Conservation (phyloP, 1,140 invertebrate species). For the Penaeus chinensis region DNA sequence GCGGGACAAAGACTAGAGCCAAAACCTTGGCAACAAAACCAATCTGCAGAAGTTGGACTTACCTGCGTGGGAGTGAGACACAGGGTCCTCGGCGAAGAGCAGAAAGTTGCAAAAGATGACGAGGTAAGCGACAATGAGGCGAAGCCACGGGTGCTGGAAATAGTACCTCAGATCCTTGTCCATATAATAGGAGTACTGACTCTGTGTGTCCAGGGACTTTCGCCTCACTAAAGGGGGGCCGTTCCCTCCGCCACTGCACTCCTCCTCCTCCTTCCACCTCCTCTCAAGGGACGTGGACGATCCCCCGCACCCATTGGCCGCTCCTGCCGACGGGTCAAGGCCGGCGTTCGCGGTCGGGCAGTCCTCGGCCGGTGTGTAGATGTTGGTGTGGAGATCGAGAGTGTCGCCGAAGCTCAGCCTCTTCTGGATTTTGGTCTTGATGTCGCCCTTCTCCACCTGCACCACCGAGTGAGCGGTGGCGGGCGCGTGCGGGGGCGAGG, state of each 20-base stretch:
- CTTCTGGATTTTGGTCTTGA: constrained; percentile 62
- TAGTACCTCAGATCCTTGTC: constrained; percentile 71
- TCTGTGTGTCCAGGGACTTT: constrained; percentile 64
- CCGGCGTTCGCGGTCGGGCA: constrained; percentile 64
- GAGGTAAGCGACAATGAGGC: constrained; percentile 72
- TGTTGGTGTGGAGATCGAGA: constrained; percentile 55
- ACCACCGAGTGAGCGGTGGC: constrained; percentile 48
- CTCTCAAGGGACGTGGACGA: constrained; percentile 53
- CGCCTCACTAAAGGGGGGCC: constrained; percentile 60
- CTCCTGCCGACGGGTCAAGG: constrained; percentile 53
- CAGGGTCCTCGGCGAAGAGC: constrained; percentile 74
- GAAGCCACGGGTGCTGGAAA: constrained; percentile 73
- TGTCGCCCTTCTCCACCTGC: constrained; percentile 53
- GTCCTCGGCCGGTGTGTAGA: constrained; percentile 64
- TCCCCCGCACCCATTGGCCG: constrained; percentile 29
- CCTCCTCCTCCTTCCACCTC: constrained; percentile 53
- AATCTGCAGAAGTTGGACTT: constrained; percentile 30
- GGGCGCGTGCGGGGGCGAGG: constrained; percentile 22
- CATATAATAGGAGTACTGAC: constrained; percentile 69
- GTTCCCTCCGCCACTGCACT: constrained; percentile 32
- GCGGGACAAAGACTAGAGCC: not conserved
- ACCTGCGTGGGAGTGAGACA: constrained; percentile 71
- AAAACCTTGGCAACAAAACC: not conserved
- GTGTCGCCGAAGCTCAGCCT: constrained; percentile 60
- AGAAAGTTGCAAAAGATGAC: constrained; percentile 74